A percentile compares a stretch with the other conserved stretches of the same genome.
Conservation (phyloP, 2,797 vertebrate species). For the Rhinoraja longicauda region DNA sequence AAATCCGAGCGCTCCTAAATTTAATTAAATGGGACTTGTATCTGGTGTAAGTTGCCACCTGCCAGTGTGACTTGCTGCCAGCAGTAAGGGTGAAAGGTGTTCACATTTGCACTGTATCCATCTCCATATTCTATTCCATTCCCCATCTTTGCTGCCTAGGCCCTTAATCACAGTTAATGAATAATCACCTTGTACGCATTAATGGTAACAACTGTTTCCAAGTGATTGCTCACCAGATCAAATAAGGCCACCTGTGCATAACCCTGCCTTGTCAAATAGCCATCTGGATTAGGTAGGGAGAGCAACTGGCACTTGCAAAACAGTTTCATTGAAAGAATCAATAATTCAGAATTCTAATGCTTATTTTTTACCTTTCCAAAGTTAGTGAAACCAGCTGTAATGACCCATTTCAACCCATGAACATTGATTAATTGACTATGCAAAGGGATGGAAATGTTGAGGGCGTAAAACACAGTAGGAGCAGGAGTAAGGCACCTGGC, state of each 20-base stretch:
- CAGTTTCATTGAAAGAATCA: background rate
- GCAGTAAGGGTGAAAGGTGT: background rate
- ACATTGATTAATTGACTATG: background rate
- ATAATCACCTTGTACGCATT: constrained; percentile 31
- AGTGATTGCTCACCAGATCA: constrained; percentile 31
- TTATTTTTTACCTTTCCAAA: background rate
- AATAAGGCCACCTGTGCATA: constrained; percentile 20
- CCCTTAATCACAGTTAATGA: background rate
- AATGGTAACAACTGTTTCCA: background rate
- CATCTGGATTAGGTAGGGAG: background rate
- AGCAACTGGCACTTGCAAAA: background rate
- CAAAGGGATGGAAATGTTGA: background rate
- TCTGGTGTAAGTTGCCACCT: background rate
- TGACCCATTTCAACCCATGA: background rate
- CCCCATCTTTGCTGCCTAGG: background rate
- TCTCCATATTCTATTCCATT: background rate
- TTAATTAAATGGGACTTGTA: constrained; percentile 8
- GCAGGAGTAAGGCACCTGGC: no score
- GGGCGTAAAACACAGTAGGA: no score
- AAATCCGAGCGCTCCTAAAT: background rate
- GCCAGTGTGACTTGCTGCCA: background rate
- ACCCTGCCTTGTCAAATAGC: background rate
- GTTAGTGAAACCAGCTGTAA: background rate
- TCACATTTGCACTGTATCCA: background rate
- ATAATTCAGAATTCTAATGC: background rate